These are phyloP conservation scores for Paramormyrops hopkinsi DNA, from an alignment of 2,797 vertebrate genomes.

Conservation along the genomic window DNA sequence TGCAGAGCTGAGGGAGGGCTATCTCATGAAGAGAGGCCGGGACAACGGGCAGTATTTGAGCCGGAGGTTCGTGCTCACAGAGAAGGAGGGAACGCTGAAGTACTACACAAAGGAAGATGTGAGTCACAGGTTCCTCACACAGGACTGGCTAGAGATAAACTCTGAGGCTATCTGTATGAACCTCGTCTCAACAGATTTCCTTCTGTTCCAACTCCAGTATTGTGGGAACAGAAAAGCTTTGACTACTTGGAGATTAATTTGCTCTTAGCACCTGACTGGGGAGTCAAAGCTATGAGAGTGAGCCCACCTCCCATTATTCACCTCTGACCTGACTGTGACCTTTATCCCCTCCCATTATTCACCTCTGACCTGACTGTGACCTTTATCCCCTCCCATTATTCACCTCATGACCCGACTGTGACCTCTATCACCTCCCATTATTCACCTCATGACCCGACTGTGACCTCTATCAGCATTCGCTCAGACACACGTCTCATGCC, in stretches of 20 bases:
- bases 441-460: neutral
- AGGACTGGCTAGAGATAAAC: slow-evolving; percentile 34
- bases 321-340: neutral
- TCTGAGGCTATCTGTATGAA: neutral
- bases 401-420: neutral
- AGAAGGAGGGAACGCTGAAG: slow-evolving; percentile 88
- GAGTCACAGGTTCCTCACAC: slow-evolving; percentile 54
- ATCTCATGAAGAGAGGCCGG: slow-evolving; percentile 91
- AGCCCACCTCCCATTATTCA: neutral
- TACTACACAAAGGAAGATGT: slow-evolving; percentile 98
- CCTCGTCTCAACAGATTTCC: neutral
- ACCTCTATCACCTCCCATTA: neutral
- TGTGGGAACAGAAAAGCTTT: neutral
- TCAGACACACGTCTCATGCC: neutral
- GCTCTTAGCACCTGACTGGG: neutral
- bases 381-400: neutral
- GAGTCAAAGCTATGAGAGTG: neutral
- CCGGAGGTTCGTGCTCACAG: slow-evolving; percentile 87
- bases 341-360: neutral
- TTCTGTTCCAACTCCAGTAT: neutral
- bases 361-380: neutral
- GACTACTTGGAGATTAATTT: neutral
- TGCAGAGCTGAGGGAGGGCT: slow-evolving; percentile 77
- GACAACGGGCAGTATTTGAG: slow-evolving; percentile 94
- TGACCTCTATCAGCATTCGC: neutral